phyloP scores from a whole-genome alignment of 2,113 vertebrate genomes.

The Hyaena hyaena region DNA sequence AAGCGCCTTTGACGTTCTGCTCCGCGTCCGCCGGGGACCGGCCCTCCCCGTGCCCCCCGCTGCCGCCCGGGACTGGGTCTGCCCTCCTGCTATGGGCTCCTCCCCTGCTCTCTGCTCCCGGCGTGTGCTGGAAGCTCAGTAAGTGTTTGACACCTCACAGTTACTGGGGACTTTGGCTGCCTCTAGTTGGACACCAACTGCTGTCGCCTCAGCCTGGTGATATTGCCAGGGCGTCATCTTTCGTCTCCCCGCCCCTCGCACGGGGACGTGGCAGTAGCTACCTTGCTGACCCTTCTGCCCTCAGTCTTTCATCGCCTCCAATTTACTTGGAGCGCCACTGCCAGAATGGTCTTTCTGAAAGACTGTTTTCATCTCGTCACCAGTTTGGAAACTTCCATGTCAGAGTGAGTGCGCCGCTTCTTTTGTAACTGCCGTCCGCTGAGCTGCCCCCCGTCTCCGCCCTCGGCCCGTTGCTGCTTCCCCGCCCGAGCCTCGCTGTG shows the following conservation, averaged over 20 bases:
- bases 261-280: fast-evolving
- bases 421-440: neutral
- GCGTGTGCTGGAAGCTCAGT: neutral
- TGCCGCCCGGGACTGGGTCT: too few relatives aligned
- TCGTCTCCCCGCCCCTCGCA: neutral
- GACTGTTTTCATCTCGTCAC: neutral
- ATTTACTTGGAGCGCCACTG: neutral
- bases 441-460: neutral
- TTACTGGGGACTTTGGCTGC: neutral
- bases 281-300: neutral
- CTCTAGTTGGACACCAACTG: fast-evolving
- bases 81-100: neutral
- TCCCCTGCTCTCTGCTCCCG: neutral
- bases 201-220: neutral
- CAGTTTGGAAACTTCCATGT: neutral
- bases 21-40: too few relatives aligned
- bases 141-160: neutral
- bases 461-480: neutral
- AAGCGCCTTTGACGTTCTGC: neutral
- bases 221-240: neutral
- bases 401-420: neutral
- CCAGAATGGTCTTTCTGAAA: neutral
- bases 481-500: neutral
- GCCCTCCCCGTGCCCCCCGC: fast-evolving
- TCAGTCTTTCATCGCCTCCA: neutral